A percentile compares a stretch with the other conserved stretches of the same genome.
These are phyloP conservation scores for Meda fulgida DNA, from an alignment of 2,797 vertebrate species.

Conservation along the genomic window DNA sequence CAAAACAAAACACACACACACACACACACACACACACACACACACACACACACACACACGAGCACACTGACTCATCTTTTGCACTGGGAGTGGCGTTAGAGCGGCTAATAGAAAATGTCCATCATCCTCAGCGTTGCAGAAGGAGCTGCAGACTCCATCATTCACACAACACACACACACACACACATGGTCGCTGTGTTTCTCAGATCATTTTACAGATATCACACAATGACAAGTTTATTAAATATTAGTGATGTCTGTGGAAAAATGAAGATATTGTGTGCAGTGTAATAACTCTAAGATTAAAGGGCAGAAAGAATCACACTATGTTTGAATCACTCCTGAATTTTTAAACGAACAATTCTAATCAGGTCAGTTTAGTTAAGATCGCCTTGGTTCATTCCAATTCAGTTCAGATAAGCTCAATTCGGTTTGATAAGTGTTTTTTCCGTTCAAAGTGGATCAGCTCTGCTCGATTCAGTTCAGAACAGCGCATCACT, in stretches of 20 bases:
- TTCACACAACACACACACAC: constrained; percentile 32
- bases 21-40: constrained; percentile 7
- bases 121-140: constrained; percentile 43
- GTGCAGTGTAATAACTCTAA: constrained; percentile 19
- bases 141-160: constrained; percentile 39
- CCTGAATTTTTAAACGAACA: background rate
- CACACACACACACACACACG: background rate
- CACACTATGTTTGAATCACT: background rate
- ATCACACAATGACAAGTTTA: constrained; percentile 40
- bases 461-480: background rate
- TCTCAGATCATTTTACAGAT: constrained; percentile 36
- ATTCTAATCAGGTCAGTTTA: background rate
- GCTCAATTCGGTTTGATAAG: background rate
- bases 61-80: constrained; percentile 16
- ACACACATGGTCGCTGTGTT: constrained; percentile 10
- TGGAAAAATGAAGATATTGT: constrained; percentile 16
- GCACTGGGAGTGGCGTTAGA: constrained; percentile 36
- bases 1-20: background rate
- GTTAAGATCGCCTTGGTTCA: background rate
- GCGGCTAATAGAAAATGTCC: constrained; percentile 52
- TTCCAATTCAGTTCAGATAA: background rate
- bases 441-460: background rate
- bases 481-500: background rate
- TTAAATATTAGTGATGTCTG: constrained; percentile 22
- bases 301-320: constrained; percentile 29